These are phyloP conservation scores for Endotricha flammealis DNA, from an alignment of 2,888 invertebrate species.

Conservation along the genomic window DNA sequence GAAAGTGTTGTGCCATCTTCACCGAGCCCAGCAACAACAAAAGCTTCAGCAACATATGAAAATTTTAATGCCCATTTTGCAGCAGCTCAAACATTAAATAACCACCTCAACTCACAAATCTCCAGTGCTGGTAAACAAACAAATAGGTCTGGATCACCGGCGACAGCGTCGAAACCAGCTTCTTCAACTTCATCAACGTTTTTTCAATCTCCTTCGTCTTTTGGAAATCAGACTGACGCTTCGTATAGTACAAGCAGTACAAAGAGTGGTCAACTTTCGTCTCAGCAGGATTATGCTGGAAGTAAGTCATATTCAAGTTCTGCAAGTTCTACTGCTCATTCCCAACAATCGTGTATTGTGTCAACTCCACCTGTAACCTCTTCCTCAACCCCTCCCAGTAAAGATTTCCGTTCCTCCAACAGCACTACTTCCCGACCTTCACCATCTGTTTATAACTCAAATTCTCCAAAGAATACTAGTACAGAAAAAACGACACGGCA, in stretches of 20 bases:
- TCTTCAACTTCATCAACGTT: constrained; percentile 78
- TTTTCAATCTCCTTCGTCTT: constrained; percentile 81
- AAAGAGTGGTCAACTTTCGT: constrained; percentile 73
- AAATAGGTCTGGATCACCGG: constrained; percentile 75
- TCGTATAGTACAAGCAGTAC: constrained; percentile 76
- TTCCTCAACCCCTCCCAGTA: constrained; percentile 70
- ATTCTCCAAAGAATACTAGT: constrained; percentile 56
- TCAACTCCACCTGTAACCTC: constrained; percentile 80
- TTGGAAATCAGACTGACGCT: constrained; percentile 78
- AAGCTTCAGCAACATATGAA: constrained; percentile 79
- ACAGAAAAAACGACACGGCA: constrained; percentile 57
- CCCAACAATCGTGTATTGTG: constrained; percentile 86
- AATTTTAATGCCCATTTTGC: constrained; percentile 85
- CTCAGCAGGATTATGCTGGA: constrained; percentile 77
- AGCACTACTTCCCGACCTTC: constrained; percentile 68
- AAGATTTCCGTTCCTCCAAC: constrained; percentile 81
- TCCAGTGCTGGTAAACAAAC: constrained; percentile 76
- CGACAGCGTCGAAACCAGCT: constrained; percentile 71
- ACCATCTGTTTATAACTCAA: constrained; percentile 59
- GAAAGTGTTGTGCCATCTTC: constrained; percentile 85
- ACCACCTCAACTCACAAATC: constrained; percentile 82
- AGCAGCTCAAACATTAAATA: constrained; percentile 80
- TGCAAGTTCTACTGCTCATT: constrained; percentile 77
- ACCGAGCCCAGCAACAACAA: constrained; percentile 79
- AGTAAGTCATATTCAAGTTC: constrained; percentile 80